Conservation (phyloP, 2,113 vertebrate genomes). For the Phalacrocorax carbo region DNA sequence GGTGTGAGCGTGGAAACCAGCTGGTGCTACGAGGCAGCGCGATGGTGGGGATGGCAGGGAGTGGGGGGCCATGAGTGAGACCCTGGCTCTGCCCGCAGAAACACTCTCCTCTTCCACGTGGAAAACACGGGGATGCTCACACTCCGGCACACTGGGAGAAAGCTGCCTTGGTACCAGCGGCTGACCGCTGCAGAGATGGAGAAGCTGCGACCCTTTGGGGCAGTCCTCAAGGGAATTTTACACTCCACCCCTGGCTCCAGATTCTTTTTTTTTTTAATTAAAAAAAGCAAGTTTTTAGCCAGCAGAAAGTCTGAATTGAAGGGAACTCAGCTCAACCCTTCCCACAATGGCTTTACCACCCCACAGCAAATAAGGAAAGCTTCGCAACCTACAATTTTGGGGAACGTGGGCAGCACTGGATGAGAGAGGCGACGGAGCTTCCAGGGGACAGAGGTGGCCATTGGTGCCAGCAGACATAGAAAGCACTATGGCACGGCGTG, state of each 20-base stretch:
- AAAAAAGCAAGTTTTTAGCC: neutral
- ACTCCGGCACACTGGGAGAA: accelerated
- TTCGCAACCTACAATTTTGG: neutral
- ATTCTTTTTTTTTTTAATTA: too few species aligned
- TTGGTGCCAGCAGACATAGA: accelerated
- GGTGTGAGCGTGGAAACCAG: neutral
- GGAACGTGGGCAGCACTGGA: neutral
- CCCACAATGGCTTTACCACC: neutral
- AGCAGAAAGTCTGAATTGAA: neutral
- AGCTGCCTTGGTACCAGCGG: accelerated
- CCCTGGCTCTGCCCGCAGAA: neutral
- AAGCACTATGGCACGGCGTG: accelerated
- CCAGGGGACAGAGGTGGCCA: neutral
- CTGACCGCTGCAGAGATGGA: neutral
- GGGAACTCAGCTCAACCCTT: neutral
- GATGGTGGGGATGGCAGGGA: accelerated
- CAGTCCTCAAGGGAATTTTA: neutral
- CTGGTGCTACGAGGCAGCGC: neutral
- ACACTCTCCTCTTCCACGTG: neutral
- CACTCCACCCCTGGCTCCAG: neutral
- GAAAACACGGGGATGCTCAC: accelerated
- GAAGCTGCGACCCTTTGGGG: neutral
- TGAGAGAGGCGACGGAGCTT: neutral
- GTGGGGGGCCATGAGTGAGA: neutral
- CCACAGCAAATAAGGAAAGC: neutral